These are phyloP conservation scores for Psophia crepitans DNA, from an alignment of 2,113 vertebrate genomes.

Conservation along the genomic window DNA sequence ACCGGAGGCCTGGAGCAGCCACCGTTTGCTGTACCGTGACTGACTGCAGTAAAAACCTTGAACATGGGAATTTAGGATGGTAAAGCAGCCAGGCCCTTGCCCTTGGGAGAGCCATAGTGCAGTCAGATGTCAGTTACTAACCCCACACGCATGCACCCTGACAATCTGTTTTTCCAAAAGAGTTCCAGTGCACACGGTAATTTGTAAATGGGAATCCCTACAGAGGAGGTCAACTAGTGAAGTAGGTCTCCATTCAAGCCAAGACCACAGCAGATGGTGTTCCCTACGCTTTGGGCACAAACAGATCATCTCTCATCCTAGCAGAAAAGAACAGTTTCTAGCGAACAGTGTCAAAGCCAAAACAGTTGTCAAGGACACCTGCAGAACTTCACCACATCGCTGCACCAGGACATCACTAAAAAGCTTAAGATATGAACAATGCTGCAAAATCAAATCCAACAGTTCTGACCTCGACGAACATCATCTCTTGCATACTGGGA, in stretches of 20 bases:
- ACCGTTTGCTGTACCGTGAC: not conserved
- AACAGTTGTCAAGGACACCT: not conserved
- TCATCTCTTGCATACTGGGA: not conserved
- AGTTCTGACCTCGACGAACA: not conserved
- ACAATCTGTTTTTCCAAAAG: not conserved
- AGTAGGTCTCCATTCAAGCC: not conserved
- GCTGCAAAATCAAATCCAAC: not conserved
- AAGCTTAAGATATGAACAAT: not conserved
- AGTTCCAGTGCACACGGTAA: not conserved
- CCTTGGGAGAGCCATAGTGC: not conserved
- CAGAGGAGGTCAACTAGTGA: not conserved
- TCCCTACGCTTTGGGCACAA: not conserved
- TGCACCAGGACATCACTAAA: not conserved
- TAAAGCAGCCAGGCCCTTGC: not conserved
- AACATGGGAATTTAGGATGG: not conserved
- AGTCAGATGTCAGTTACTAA: not conserved
- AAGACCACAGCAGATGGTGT: not conserved
- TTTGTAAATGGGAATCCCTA: not conserved
- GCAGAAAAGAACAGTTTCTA: not conserved
- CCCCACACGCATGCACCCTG: not conserved
- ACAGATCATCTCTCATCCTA: not conserved
- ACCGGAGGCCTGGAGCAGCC: not conserved
- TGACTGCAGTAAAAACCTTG: not conserved
- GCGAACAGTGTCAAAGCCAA: not conserved
- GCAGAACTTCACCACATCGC: not conserved